Evolutionary conservation across 2,888 invertebrate species (phyloP).

Genomic region (Meloe dianella): DNA sequence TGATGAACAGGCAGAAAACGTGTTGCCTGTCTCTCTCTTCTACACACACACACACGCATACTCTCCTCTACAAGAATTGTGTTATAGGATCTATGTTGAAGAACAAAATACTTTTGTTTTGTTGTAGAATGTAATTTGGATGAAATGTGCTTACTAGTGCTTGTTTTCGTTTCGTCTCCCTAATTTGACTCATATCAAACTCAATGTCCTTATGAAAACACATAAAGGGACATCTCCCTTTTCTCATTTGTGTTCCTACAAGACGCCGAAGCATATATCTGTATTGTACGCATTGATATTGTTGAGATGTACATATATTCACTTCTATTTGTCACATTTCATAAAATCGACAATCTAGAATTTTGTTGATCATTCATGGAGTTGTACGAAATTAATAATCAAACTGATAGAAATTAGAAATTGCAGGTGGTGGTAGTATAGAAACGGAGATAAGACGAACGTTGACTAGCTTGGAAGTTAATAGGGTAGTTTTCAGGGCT

Average conservation of each 20-base stretch:
- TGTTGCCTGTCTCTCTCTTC: too few species aligned
- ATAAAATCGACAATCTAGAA: conserved; percentile 3
- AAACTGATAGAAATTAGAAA: conserved; percentile 20
- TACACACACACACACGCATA: too few species aligned
- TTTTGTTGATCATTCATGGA: neutral
- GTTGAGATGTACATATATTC: neutral
- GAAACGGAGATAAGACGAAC: too few species aligned
- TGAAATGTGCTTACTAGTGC: neutral
- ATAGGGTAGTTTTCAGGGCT: conserved; percentile 16
- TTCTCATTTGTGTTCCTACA: neutral
- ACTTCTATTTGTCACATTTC: neutral
- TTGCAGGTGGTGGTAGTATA: neutral
- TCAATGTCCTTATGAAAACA: conserved; percentile 24
- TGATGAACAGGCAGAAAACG: neutral
- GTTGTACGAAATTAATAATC: conserved; percentile 15
- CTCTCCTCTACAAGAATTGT: neutral
- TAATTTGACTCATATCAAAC: conserved; percentile 18
- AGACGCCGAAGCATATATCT: conserved; percentile 18
- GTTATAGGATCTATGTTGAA: neutral
- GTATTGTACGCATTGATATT: conserved; percentile 15
- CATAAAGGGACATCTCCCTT: conserved; percentile 18
- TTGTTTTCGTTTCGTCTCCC: neutral
- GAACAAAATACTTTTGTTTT: neutral
- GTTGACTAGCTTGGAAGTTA: conserved; percentile 16
- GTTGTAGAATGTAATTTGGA: neutral